phyloP scores from a whole-genome alignment of 2,113 vertebrate genomes.

The Diphyllodes magnificus region DNA sequence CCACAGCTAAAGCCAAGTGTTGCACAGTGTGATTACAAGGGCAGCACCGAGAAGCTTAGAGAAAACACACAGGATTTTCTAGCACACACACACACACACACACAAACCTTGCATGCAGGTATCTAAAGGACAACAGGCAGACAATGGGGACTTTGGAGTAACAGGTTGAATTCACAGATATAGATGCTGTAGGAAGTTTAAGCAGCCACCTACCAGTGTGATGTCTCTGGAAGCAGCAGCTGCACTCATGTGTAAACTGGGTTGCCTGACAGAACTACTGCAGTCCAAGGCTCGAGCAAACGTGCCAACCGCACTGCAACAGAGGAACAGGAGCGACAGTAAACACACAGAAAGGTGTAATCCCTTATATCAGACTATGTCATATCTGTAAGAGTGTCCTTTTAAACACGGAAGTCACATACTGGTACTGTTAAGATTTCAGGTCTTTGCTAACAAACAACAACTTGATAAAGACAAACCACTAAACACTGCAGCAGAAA shows the following conservation, averaged over 20 bases:
- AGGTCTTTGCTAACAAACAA: neutral
- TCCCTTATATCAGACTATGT: too few species aligned
- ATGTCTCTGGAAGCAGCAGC: conserved; percentile 96
- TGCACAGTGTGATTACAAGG: neutral
- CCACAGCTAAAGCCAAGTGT: neutral
- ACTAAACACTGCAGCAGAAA: neutral
- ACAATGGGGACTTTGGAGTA: neutral
- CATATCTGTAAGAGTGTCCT: neutral
- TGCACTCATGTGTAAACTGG: conserved; percentile 97
- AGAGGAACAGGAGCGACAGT: neutral
- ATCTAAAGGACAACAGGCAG: neutral
- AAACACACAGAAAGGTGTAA: neutral
- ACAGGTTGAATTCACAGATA: neutral
- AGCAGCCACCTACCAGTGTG: conserved; percentile 83
- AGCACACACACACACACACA: neutral
- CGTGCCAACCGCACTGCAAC: conserved; percentile 87
- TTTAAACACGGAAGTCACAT: neutral
- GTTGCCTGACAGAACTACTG: conserved; percentile 94
- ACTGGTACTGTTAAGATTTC: neutral
- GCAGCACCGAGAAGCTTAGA: neutral
- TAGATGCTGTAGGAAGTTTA: neutral
- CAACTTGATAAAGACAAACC: neutral
- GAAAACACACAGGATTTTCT: neutral
- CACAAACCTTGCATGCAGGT: neutral
- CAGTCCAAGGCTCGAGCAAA: conserved; percentile 95